Evolutionary conservation across 2,113 vertebrate genomes (phyloP).

Genomic region (Blennius ocellaris): DNA sequence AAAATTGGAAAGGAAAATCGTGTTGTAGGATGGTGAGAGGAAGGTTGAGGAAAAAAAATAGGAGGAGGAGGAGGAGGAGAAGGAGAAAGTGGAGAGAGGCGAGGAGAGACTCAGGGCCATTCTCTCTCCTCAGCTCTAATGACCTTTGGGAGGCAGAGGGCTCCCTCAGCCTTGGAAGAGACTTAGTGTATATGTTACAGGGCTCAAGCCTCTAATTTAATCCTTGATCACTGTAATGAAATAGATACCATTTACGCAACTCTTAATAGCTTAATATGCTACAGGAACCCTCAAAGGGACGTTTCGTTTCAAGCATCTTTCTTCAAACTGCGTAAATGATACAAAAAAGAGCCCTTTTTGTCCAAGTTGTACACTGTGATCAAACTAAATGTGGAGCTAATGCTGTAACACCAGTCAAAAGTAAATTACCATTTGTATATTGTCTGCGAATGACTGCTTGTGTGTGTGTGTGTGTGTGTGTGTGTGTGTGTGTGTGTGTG

Average conservation of each 20-base stretch:
- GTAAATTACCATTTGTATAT: conserved; percentile 73
- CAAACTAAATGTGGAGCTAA: conserved; percentile 75
- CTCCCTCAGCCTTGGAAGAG: conserved; percentile 74
- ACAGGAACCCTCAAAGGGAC: conserved; percentile 73
- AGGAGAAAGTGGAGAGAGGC: conserved; percentile 48
- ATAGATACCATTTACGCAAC: conserved; percentile 77
- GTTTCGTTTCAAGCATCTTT: conserved; percentile 60
- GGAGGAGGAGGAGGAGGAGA: conserved; percentile 2
- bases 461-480: conserved; percentile 2
- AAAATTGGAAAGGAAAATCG: conserved; percentile 31
- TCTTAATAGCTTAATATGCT: conserved; percentile 78
- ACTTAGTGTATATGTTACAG: conserved; percentile 77
- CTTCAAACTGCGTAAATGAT: conserved; percentile 34
- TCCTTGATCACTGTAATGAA: conserved; percentile 83
- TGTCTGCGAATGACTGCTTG: conserved; percentile 57
- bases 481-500: too few relatives aligned
- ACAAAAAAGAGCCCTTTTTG: conserved; percentile 38
- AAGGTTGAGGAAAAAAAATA: conserved; percentile 25
- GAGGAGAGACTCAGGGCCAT: conserved; percentile 67
- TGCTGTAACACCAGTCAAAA: conserved; percentile 67
- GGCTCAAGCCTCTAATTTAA: conserved; percentile 79
- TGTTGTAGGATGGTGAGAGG: conserved; percentile 1
- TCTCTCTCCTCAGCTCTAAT: conserved; percentile 76
- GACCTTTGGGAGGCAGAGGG: conserved; percentile 81
- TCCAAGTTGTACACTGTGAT: conserved; percentile 67